Conservation (phyloP, 2,888 invertebrate genomes). For the Smittia sp. region DNA sequence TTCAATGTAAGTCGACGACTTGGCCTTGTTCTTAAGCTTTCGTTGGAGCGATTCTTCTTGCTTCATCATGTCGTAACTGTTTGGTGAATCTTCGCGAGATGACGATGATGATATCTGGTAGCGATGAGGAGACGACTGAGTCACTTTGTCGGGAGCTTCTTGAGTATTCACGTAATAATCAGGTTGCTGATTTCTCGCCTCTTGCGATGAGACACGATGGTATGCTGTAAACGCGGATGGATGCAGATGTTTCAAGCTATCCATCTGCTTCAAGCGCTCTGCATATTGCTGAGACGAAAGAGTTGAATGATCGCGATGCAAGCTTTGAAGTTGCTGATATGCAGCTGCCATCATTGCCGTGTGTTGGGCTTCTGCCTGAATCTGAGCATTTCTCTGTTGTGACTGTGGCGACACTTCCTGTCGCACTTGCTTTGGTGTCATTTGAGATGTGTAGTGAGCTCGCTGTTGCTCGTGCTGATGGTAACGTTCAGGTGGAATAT, state of each 20-base stretch:
- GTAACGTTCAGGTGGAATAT: slow-evolving; percentile 18
- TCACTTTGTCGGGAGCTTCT: background rate
- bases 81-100: slow-evolving; percentile 8
- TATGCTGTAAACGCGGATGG: background rate
- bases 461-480: background rate
- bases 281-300: slow-evolving; percentile 22
- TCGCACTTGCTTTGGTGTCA: background rate
- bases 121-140: background rate
- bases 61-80: background rate
- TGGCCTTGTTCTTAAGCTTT: slow-evolving; percentile 27
- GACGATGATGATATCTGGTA: slow-evolving; percentile 17
- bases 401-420: background rate
- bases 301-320: background rate
- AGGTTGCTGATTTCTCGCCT: background rate
- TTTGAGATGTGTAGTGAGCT: background rate
- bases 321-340: slow-evolving; percentile 27
- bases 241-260: background rate
- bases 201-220: background rate
- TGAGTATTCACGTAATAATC: slow-evolving; percentile 23
- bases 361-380: background rate
- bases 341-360: background rate
- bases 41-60: slow-evolving; percentile 19
- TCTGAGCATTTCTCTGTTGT: background rate
- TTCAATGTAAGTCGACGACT: slow-evolving; percentile 33
- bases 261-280: background rate